These are phyloP conservation scores for Polia nebulosa DNA, from an alignment of 2,888 invertebrate species.

Conservation along the genomic window DNA sequence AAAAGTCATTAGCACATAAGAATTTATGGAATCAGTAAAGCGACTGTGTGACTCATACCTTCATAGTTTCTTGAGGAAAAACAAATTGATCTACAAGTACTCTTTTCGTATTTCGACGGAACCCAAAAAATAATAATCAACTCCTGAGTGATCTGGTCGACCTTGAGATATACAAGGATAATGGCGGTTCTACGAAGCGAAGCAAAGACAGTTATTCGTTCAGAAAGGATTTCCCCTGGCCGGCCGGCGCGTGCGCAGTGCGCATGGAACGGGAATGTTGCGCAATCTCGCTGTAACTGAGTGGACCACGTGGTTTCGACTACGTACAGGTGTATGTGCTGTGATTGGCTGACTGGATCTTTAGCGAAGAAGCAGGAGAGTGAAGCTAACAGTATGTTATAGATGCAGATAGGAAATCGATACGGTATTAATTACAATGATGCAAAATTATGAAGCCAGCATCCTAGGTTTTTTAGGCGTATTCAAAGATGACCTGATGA, in stretches of 20 bases:
- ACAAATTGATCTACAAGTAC: no score
- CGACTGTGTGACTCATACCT: not conserved
- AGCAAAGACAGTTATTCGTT: slow-evolving; percentile 50
- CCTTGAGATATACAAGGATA: slow-evolving; percentile 57
- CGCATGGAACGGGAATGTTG: slow-evolving; percentile 61
- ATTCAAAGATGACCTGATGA: no score
- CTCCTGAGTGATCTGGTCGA: slow-evolving; percentile 38
- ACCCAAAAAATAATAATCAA: slow-evolving; percentile 18
- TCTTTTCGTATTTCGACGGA: not conserved
- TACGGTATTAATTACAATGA: no score
- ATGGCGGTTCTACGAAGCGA: slow-evolving; percentile 48
- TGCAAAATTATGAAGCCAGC: no score
- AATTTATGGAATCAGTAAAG: not conserved
- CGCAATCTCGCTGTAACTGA: slow-evolving; percentile 44
- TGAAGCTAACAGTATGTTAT: no score
- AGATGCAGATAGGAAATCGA: no score
- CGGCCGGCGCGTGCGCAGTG: slow-evolving; percentile 30
- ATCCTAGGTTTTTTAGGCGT: no score
- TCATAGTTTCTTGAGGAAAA: not conserved
- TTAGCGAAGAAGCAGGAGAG: not conserved
- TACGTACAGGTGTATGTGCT: not conserved
- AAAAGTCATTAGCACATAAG: no score
- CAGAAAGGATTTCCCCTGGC: slow-evolving; percentile 55
- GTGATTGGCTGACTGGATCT: slow-evolving; percentile 19
- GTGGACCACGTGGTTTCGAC: slow-evolving; percentile 33